Conservation (phyloP, 2,113 vertebrate species). For the Chamaetylas fuelleborni region DNA sequence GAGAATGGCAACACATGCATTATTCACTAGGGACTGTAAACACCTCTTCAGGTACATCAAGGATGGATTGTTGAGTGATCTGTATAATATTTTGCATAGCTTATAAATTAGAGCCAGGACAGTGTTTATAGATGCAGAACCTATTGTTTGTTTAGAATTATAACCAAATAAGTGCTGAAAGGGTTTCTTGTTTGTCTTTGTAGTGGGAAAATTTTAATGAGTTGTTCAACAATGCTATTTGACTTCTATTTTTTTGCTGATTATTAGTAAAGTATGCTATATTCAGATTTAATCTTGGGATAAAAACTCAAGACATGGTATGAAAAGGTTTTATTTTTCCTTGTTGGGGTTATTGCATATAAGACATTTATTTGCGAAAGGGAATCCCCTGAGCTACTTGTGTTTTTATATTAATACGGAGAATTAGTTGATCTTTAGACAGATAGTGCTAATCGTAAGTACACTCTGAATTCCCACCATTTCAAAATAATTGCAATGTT, state of each 20-base stretch:
- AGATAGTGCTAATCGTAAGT: not conserved
- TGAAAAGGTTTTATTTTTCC: not conserved
- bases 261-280: not conserved
- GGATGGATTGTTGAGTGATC: not conserved
- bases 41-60: not conserved
- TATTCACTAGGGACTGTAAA: not conserved
- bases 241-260: not conserved
- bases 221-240: not conserved
- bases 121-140: not conserved
- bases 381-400: not conserved
- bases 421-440: not conserved
- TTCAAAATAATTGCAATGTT: not conserved
- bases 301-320: not conserved
- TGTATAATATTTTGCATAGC: not conserved
- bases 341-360: not conserved
- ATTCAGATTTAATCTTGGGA: not conserved
- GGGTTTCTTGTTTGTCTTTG: not conserved
- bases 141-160: constrained; percentile 19
- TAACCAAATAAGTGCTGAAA: not conserved
- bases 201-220: not conserved
- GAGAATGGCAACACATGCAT: not conserved
- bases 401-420: not conserved
- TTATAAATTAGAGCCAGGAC: not conserved
- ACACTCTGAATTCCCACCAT: not conserved
- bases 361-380: not conserved